Evolutionary conservation across 2,113 vertebrate species (phyloP).

Genomic region (Heterotilapia buettikoferi): DNA sequence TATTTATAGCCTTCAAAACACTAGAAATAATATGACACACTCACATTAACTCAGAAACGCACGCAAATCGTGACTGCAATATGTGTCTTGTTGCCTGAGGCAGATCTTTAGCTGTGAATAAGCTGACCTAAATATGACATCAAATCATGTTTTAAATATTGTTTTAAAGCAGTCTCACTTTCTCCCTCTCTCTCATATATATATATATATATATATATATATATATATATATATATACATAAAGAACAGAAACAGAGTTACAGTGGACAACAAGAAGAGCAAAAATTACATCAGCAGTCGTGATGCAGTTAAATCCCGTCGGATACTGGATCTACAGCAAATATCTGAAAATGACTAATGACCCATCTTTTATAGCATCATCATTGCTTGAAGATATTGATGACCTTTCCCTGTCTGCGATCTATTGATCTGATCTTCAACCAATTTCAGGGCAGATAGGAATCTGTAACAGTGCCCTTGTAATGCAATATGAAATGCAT

Average conservation of each 20-base stretch:
- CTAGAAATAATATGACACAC: constrained; percentile 12
- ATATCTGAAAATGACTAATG: constrained; percentile 12
- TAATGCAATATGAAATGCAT: constrained; percentile 64
- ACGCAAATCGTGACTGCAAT: neutral
- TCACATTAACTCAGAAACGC: neutral
- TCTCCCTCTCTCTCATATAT: neutral
- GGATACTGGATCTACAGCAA: neutral
- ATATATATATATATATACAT: neutral
- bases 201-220: neutral
- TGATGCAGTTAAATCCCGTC: constrained; percentile 1
- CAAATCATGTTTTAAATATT: neutral
- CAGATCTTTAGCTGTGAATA: constrained; percentile 8
- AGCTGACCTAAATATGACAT: constrained; percentile 28
- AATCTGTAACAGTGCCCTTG: constrained; percentile 35
- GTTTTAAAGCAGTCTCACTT: neutral
- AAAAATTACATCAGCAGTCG: constrained; percentile 2
- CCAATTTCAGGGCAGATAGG: constrained; percentile 44
- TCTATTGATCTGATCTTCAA: constrained; percentile 53
- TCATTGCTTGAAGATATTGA: constrained; percentile 35
- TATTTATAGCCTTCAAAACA: constrained; percentile 27
- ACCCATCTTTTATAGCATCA: constrained; percentile 6
- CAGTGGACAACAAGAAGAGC: neutral
- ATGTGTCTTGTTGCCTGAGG: neutral
- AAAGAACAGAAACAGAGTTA: neutral
- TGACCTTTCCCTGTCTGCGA: constrained; percentile 14